A percentile compares a stretch with the other conserved stretches of the same genome.
phyloP scores from a whole-genome alignment of 2,113 vertebrate genomes.

The Sorex fumeus region DNA sequence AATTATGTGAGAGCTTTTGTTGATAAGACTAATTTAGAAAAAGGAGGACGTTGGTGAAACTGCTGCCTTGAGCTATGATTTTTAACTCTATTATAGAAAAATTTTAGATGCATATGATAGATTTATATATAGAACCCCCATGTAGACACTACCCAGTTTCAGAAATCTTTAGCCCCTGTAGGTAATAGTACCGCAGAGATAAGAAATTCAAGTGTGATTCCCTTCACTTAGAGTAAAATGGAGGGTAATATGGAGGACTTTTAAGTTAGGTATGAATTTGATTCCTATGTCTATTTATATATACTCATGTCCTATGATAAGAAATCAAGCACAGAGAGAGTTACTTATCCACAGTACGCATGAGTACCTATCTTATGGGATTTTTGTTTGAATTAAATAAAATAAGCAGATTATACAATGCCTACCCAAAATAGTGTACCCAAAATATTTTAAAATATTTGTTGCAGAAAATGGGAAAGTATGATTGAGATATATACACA shows the following conservation, averaged over 20 bases:
- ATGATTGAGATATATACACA: neutral
- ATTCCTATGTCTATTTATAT: neutral
- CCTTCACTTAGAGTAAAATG: neutral
- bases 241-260: neutral
- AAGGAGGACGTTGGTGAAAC: slow-evolving; percentile 30
- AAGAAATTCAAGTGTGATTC: slow-evolving; percentile 40
- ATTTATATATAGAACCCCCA: slow-evolving; percentile 32
- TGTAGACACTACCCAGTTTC: slow-evolving; percentile 29
- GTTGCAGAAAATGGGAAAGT: slow-evolving; percentile 7
- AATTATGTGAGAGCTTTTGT: slow-evolving; percentile 55
- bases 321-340: neutral
- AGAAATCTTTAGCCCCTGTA: slow-evolving; percentile 49
- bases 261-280: neutral
- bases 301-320: slow-evolving; percentile 30
- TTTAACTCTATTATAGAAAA: slow-evolving; percentile 50
- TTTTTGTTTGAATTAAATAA: neutral
- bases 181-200: neutral
- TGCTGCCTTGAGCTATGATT: slow-evolving; percentile 7
- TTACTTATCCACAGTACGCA: neutral
- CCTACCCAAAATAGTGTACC: too few relatives aligned
- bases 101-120: slow-evolving; percentile 3
- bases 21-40: slow-evolving; percentile 17
- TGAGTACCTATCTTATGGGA: neutral
- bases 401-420: neutral
- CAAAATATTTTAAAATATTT: neutral